phyloP scores from a whole-genome alignment of 2,888 invertebrate genomes.

The Hydrotaea diabolus region DNA sequence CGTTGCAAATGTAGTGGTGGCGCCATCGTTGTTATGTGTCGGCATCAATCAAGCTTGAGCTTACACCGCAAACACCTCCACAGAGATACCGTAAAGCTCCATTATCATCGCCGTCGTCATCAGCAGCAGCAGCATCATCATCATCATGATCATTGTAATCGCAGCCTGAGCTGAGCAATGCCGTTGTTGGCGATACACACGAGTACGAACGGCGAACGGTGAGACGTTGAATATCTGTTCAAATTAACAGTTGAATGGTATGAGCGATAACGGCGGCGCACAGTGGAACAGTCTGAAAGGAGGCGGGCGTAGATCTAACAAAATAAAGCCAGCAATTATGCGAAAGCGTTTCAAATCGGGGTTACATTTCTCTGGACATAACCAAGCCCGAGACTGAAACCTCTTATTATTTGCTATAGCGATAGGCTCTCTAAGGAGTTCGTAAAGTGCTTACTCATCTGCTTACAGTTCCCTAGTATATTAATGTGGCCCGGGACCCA shows the following conservation, averaged over 20 bases:
- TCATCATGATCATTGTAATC: neutral
- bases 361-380: no score
- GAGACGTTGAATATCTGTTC: neutral
- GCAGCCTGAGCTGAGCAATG: neutral
- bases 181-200: neutral
- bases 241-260: neutral
- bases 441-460: no score
- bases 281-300: no score
- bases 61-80: slow-evolving; percentile 66
- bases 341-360: no score
- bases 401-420: no score
- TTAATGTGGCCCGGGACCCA: no score
- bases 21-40: slow-evolving; percentile 64
- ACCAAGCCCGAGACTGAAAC: no score
- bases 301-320: no score
- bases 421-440: no score
- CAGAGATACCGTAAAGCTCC: slow-evolving; percentile 59
- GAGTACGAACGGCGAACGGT: no score
- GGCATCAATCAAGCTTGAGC: slow-evolving; percentile 65
- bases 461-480: no score
- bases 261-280: slow-evolving; percentile 7
- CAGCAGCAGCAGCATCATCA: slow-evolving; percentile 20
- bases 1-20: slow-evolving; percentile 62
- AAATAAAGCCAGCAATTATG: no score
- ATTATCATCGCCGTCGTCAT: slow-evolving; percentile 49